Evolutionary conservation across 2,888 invertebrate species (phyloP), one percentile per base, ranked within the genome.

Genomic region (Calephelis perditalis): DNA sequence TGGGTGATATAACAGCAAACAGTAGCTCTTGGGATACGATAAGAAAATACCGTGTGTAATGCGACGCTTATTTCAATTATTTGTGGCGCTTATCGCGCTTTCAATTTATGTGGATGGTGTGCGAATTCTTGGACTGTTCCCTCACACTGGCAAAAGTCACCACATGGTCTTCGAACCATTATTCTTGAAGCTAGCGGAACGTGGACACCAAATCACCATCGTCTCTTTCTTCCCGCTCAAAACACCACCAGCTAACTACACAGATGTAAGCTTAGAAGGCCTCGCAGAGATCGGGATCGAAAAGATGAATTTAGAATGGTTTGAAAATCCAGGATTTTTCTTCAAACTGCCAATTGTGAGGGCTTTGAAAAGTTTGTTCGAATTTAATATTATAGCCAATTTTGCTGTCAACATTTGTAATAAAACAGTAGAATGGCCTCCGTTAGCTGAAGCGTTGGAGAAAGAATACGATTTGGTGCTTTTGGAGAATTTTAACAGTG

Each of bases 401-500:
- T 73, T 82, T 73, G 85, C 87, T 55, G 26, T 82, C 47, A 70
- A 67, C 0, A 78, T 86, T n/a, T 91, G 91, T 64, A 75, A 77
- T 8, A 81, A 80, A 63, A 68, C 88, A 9, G 79, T 89, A 12
- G 78, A 79, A 44, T 84, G 81, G 69, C 78, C 78, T 8, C 81
- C 87, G 4, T 65, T 91, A 43, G 72, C 75, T 1, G 82, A 83
- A 9, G 81, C 79, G 8, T 63, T 91, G 67, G 76, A 80, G 64
- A 76, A 76, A 45, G 79, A 86, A n/a, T 95, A 93, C 67, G 95
- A 95, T 72, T 71, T 94, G 10, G 77, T 94, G 9, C 73, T 94
- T 8, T 85, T 92, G 35, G 94, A 94, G 73, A 87, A 91, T 65
- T 94, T 94, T 67, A 92, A 91, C 67, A 91, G 93, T 44, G 94